phyloP scores from a whole-genome alignment of 1,140 invertebrate genomes.

The Paramacrobiotus metropolitanus region DNA sequence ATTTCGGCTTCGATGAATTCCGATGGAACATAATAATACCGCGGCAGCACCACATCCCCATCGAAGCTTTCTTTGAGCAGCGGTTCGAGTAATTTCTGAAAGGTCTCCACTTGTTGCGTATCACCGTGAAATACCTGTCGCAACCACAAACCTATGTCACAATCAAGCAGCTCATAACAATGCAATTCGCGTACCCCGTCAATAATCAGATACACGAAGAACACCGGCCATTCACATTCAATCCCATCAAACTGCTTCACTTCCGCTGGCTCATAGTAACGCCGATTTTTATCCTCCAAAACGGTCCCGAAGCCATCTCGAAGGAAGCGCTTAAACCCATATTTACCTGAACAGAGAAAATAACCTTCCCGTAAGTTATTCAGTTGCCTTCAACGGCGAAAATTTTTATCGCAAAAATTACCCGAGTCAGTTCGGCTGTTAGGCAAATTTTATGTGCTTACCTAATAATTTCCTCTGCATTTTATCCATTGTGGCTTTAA shows the following conservation, averaged over 20 bases:
- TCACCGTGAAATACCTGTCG: conserved; percentile 33
- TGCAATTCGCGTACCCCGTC: conserved; percentile 66
- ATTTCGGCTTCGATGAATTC: conserved; percentile 50
- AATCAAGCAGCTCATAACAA: no score
- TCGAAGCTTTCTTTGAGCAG: conserved; percentile 15
- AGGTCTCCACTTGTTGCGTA: conserved; percentile 73
- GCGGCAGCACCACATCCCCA: conserved; percentile 50
- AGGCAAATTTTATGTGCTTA: background rate
- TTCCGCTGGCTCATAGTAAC: conserved; percentile 36
- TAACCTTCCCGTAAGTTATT: no score
- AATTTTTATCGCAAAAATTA: background rate
- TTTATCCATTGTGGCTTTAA: conserved; percentile 62
- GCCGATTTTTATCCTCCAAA: conserved; percentile 49
- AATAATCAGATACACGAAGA: conserved; percentile 83
- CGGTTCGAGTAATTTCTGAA: conserved; percentile 45
- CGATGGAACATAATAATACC: conserved; percentile 72
- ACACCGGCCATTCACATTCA: conserved; percentile 93
- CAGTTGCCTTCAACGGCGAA: background rate
- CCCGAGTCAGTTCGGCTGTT: no score
- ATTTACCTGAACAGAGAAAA: no score
- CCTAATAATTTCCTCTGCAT: conserved; percentile 43
- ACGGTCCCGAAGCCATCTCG: conserved; percentile 79
- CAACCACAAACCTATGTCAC: no score
- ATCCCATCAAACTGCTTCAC: conserved; percentile 73
- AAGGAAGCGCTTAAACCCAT: conserved; percentile 82